A percentile compares a stretch with the other conserved stretches of the same genome.
Conservation (phyloP, 2,113 vertebrate species). For the Podarcis raffonei region DNA sequence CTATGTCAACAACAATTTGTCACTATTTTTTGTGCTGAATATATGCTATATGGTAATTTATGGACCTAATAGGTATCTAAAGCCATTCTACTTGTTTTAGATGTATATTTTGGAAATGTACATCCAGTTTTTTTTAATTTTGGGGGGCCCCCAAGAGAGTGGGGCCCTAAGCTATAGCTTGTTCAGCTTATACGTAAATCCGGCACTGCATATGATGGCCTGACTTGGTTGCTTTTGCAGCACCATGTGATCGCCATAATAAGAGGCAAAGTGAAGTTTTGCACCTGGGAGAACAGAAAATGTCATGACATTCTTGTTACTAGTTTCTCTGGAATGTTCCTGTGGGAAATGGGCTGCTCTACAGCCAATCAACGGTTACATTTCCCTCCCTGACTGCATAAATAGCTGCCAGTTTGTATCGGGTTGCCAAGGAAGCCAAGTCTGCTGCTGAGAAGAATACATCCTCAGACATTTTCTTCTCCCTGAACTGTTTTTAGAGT, state of each 20-base stretch:
- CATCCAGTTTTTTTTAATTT: too few species aligned
- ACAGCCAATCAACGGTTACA: background rate
- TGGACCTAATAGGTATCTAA: too few species aligned
- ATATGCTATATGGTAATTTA: too few species aligned
- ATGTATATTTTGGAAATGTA: too few species aligned
- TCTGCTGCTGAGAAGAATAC: background rate
- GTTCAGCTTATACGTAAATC: too few species aligned
- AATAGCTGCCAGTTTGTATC: background rate
- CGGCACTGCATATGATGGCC: constrained; percentile 70
- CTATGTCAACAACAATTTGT: too few species aligned
- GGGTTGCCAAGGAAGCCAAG: background rate
- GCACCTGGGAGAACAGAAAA: constrained; percentile 61
- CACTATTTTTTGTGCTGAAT: too few species aligned
- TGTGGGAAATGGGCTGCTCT: background rate
- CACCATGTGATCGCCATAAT: constrained; percentile 88
- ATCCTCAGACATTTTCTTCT: background rate
- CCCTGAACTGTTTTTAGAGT: background rate
- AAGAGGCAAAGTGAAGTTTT: constrained; percentile 82
- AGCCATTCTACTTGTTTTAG: too few species aligned
- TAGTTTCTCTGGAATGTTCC: background rate
- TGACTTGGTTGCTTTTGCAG: constrained; percentile 85
- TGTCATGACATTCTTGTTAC: background rate
- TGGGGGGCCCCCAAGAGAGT: too few species aligned
- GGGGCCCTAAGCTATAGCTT: too few species aligned
- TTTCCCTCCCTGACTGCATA: background rate